Evolutionary conservation across 2,113 vertebrate species (phyloP).

Genomic region (Pogona vitticeps): DNA sequence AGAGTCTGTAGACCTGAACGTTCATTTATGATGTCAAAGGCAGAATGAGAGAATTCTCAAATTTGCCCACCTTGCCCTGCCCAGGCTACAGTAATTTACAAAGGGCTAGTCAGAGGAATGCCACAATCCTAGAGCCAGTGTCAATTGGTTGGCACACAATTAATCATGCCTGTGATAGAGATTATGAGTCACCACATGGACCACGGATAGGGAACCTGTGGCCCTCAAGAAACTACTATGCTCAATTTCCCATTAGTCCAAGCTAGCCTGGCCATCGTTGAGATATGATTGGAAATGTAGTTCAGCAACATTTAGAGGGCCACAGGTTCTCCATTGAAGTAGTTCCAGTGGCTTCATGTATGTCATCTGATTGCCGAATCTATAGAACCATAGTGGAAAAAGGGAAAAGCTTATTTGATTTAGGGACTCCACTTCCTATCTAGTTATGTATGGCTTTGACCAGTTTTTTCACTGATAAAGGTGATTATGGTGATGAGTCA

Average conservation of each 20-base stretch:
- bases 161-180: too few species aligned
- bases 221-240: too few species aligned
- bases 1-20: too few species aligned
- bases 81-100: too few species aligned
- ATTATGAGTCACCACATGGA: too few species aligned
- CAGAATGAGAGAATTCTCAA: not conserved
- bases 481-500: constrained; percentile 6
- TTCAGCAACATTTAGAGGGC: not conserved
- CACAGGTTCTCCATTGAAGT: not conserved
- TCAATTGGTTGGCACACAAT: not conserved
- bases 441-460: not conserved
- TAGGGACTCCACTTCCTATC: not conserved
- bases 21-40: not conserved
- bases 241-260: too few species aligned
- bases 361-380: not conserved
- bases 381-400: not conserved
- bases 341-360: too few species aligned
- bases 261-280: too few species aligned
- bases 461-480: not conserved
- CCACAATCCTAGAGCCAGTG: not conserved
- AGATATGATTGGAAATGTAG: not conserved
- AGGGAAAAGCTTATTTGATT: not conserved
- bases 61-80: not conserved
- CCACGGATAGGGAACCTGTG: too few species aligned
- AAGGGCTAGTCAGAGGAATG: not conserved